Percentiles rank a stretch among this genome's conserved stretches.
Evolutionary conservation across 2,113 vertebrate species (phyloP).

Genomic region (Notothenia coriiceps): DNA sequence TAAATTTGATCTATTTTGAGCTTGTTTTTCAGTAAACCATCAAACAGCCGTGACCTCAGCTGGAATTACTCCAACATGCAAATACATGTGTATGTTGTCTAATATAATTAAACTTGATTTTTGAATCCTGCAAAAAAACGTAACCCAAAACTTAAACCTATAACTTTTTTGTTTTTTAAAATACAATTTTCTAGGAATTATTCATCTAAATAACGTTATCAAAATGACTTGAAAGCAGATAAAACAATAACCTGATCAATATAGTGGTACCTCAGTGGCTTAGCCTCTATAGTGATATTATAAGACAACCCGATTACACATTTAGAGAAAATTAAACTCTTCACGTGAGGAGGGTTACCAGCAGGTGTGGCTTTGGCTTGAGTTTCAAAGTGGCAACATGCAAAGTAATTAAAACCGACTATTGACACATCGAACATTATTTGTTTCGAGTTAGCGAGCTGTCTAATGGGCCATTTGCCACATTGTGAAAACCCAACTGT

Average conservation of each 20-base stretch:
- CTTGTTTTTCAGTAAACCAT: background rate
- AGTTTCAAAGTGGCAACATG: constrained; percentile 1
- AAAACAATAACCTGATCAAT: too few relatives aligned
- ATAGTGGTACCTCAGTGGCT: too few relatives aligned
- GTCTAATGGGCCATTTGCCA: background rate
- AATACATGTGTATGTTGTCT: background rate
- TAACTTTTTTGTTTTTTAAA: background rate
- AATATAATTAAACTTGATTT: too few relatives aligned
- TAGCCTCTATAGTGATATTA: too few relatives aligned
- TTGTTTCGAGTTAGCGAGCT: background rate
- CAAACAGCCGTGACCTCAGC: background rate
- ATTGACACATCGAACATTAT: constrained; percentile 13
- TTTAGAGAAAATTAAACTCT: background rate
- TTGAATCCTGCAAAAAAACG: background rate
- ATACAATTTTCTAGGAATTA: background rate
- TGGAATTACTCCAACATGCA: background rate
- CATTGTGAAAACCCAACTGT: background rate
- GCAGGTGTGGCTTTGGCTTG: background rate
- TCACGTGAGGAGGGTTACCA: background rate
- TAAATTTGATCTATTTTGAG: background rate
- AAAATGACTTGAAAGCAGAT: too few relatives aligned
- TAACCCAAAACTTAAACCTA: background rate
- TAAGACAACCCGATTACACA: too few relatives aligned
- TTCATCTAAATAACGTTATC: background rate
- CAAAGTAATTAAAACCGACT: constrained; percentile 8